Percentiles rank a stretch among this genome's conserved stretches.
These are phyloP conservation scores for Drosophila nannoptera DNA, from an alignment of 1,140 invertebrate species.

Conservation along the genomic window DNA sequence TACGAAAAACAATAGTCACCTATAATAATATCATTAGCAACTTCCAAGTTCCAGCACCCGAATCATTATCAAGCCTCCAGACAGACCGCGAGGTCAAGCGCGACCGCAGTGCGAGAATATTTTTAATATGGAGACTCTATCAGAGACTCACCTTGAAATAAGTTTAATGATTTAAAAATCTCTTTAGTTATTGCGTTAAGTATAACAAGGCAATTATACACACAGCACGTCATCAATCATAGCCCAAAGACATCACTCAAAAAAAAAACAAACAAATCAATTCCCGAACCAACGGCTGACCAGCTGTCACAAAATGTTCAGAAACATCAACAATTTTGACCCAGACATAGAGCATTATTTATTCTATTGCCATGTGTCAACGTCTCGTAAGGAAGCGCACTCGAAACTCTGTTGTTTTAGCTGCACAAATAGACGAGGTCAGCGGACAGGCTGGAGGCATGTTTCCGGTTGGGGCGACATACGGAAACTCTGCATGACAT, in stretches of 20 bases:
- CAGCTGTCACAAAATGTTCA: constrained; percentile 27
- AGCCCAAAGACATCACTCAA: constrained; percentile 9
- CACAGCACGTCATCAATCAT: constrained; percentile 38
- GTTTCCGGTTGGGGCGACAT: constrained; percentile 23
- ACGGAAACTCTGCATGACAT: constrained; percentile 5
- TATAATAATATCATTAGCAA: constrained; percentile 6
- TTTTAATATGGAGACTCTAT: constrained; percentile 8
- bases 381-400: constrained; percentile 39
- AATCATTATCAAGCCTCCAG: constrained; percentile 2
- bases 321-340: constrained; percentile 4
- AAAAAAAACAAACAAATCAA: constrained; percentile 14
- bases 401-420: constrained; percentile 22
- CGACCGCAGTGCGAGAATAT: neutral
- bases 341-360: constrained; percentile 12
- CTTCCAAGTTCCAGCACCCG: constrained; percentile 1
- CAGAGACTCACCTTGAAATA: constrained; percentile 30
- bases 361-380: constrained; percentile 22
- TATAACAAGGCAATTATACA: constrained; percentile 41
- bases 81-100: constrained; percentile 28
- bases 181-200: constrained; percentile 31
- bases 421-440: constrained; percentile 13
- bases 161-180: constrained; percentile 26
- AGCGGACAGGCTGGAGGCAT: neutral
- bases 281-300: constrained; percentile 21
- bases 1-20: too few species aligned